Evolutionary conservation across 2,888 invertebrate genomes (phyloP).

Genomic region (Caenorhabditis parvicauda): DNA sequence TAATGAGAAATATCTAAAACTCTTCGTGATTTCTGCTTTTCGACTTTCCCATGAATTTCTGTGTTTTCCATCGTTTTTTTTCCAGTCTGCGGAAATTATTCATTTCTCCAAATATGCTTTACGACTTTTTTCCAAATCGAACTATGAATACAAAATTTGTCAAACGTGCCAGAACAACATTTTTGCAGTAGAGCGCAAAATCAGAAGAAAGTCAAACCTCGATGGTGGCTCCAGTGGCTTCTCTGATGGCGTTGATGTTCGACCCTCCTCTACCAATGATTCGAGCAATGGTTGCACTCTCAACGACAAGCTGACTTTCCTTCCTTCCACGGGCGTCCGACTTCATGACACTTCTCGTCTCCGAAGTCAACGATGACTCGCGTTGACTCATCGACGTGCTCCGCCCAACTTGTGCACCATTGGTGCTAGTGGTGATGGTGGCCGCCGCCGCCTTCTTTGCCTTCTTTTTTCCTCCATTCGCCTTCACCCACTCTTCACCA

Average conservation of each 20-base stretch:
- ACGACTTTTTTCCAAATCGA: no score
- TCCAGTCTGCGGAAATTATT: no score
- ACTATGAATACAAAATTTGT: no score
- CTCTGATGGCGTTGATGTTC: conserved; percentile 95
- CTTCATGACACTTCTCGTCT: no score
- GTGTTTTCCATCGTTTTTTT: background rate
- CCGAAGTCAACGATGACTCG: conserved; percentile 11
- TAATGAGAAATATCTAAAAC: no score
- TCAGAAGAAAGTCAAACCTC: conserved; percentile 31
- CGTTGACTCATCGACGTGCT: conserved; percentile 15
- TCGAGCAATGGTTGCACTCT: conserved; percentile 87
- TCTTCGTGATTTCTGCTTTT: background rate
- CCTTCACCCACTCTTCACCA: conserved; percentile 39
- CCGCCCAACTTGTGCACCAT: conserved; percentile 8
- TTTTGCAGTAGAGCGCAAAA: no score
- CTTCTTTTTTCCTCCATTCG: conserved; percentile 30
- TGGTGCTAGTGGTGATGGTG: background rate
- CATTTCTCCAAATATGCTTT: no score
- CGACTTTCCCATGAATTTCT: background rate
- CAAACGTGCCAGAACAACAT: no score
- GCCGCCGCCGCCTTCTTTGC: conserved; percentile 7
- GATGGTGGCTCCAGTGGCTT: conserved; percentile 93
- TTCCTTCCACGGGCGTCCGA: background rate
- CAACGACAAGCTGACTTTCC: background rate
- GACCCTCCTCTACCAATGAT: conserved; percentile 95